Percentiles rank a stretch among this genome's conserved stretches.
Evolutionary conservation across 2,888 invertebrate species (phyloP).

Genomic region (Apeira syringaria): DNA sequence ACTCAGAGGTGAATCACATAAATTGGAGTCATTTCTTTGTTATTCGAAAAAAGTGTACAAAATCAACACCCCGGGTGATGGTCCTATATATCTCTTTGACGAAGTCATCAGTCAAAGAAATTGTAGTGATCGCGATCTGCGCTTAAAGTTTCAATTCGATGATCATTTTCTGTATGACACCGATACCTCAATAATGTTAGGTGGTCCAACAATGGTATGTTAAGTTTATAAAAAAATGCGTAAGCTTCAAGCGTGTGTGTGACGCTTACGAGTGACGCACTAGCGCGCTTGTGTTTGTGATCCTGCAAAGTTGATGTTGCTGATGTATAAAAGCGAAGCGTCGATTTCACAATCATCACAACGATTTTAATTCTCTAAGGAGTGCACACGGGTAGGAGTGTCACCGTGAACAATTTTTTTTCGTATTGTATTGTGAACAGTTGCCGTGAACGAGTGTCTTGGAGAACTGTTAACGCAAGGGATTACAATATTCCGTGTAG

Average conservation of each 20-base stretch:
- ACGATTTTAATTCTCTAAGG: slow-evolving; percentile 76
- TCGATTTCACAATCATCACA: slow-evolving; percentile 81
- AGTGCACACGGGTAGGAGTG: slow-evolving; percentile 62
- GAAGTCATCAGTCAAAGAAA: slow-evolving; percentile 36
- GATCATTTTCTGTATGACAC: slow-evolving; percentile 58
- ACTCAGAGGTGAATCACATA: slow-evolving; percentile 42
- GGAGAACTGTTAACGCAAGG: slow-evolving; percentile 25
- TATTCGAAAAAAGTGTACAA: slow-evolving; percentile 20
- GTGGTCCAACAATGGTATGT: slow-evolving; percentile 60
- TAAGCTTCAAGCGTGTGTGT: slow-evolving; percentile 44
- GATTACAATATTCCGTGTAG: slow-evolving; percentile 33
- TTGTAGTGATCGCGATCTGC: slow-evolving; percentile 39
- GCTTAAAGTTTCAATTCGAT: slow-evolving; percentile 41
- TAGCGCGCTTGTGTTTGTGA: slow-evolving; percentile 41
- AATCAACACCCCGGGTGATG: slow-evolving; percentile 20
- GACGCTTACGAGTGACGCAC: slow-evolving; percentile 48
- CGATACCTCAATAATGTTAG: slow-evolving; percentile 67
- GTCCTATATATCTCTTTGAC: slow-evolving; percentile 32
- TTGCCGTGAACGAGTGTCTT: slow-evolving; percentile 35
- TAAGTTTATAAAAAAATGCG: slow-evolving; percentile 65
- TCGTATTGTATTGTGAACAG: too few relatives aligned
- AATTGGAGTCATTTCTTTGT: slow-evolving; percentile 34
- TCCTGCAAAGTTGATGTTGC: slow-evolving; percentile 74
- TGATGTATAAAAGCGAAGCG: slow-evolving; percentile 79
- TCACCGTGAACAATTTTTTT: slow-evolving; percentile 64